phyloP scores from a whole-genome alignment of 2,888 invertebrate species.

The Drosophila tripunctata region DNA sequence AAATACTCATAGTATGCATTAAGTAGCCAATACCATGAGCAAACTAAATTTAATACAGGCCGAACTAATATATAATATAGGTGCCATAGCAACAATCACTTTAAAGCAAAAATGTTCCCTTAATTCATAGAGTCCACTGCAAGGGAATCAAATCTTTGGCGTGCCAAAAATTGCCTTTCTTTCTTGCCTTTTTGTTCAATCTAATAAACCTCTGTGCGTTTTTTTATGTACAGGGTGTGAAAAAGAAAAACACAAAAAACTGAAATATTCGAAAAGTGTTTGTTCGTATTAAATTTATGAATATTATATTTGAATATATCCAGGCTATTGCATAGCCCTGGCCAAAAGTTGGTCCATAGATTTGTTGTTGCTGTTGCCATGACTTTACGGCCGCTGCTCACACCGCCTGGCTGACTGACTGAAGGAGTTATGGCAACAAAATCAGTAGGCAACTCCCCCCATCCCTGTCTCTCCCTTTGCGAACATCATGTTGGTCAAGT shows the following conservation, averaged over 20 bases:
- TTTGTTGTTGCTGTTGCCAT: slow-evolving; percentile 35
- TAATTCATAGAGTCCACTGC: no score
- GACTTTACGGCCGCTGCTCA: slow-evolving; percentile 44
- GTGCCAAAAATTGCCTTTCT: no score
- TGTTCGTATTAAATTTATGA: slow-evolving; percentile 77
- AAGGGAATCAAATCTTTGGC: no score
- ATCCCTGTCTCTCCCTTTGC: slow-evolving; percentile 52
- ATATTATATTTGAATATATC: slow-evolving; percentile 68
- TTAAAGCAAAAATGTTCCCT: no score
- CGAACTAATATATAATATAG: no score
- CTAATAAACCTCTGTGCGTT: no score
- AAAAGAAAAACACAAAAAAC: slow-evolving; percentile 42
- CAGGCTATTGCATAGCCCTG: slow-evolving; percentile 27
- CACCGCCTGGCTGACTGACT: neutral
- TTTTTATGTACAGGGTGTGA: no score
- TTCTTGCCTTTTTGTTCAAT: no score
- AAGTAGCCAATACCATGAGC: no score
- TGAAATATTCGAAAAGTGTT: slow-evolving; percentile 74
- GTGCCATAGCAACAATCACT: no score
- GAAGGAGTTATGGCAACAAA: slow-evolving; percentile 28
- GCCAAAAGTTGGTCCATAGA: slow-evolving; percentile 71
- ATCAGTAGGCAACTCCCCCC: slow-evolving; percentile 19
- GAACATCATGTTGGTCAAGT: slow-evolving; percentile 60
- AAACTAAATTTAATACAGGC: no score
- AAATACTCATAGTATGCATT: no score